A percentile compares a stretch with the other conserved stretches of the same genome.
phyloP scores from a whole-genome alignment of 1,140 invertebrate species.

The Musca vetustissima region DNA sequence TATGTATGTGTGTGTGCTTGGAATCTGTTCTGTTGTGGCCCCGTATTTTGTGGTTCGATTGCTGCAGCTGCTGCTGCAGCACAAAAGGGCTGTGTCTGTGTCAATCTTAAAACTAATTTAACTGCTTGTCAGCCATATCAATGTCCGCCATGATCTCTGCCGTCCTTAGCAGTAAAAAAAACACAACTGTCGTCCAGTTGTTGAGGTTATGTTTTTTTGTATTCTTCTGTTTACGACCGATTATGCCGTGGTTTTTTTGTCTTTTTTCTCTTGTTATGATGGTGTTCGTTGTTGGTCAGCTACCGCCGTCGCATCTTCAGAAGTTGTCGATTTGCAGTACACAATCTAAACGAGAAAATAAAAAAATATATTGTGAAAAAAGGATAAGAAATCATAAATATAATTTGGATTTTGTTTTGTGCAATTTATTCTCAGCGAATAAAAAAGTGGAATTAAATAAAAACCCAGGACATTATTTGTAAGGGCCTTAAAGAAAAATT shows the following conservation, averaged over 20 bases:
- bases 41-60: not conserved
- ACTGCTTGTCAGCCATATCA: constrained; percentile 14
- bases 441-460: no score
- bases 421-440: no score
- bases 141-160: no score
- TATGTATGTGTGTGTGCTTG: not conserved
- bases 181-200: no score
- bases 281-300: constrained; percentile 6
- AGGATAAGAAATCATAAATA: no score
- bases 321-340: not conserved
- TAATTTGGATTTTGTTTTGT: no score
- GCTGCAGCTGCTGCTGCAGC: not conserved
- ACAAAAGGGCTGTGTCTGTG: constrained; percentile 35
- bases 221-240: not conserved
- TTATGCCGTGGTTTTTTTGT: not conserved
- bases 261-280: not conserved
- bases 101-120: constrained; percentile 15
- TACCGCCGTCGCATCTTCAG: constrained; percentile 21
- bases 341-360: no score
- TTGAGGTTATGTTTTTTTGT: not conserved
- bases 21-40: not conserved
- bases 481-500: no score
- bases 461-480: no score
- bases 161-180: not conserved
- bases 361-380: no score